Evolutionary conservation across 2,888 invertebrate species (phyloP).

Genomic region (Chymomyza amoena): DNA sequence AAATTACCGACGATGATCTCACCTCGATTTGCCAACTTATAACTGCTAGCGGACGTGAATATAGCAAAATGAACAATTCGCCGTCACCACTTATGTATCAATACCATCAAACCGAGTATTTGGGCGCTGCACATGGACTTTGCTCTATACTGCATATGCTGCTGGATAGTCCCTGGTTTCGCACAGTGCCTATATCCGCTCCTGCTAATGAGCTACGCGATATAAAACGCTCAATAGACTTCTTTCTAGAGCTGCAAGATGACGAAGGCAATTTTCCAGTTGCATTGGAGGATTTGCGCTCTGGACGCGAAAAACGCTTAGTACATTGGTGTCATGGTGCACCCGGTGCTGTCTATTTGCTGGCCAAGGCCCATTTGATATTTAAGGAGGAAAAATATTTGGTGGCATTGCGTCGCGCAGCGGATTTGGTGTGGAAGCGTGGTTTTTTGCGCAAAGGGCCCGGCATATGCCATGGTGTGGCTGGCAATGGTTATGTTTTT

Average conservation of each 20-base stretch:
- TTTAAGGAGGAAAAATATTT: constrained; percentile 88
- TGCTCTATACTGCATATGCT: constrained; percentile 84
- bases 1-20: constrained; percentile 79
- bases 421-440: constrained; percentile 89
- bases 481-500: constrained; percentile 90
- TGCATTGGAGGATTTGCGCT: constrained; percentile 83
- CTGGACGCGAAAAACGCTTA: constrained; percentile 82
- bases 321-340: constrained; percentile 96
- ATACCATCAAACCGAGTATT: constrained; percentile 79
- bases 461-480: constrained; percentile 93
- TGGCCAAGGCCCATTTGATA: constrained; percentile 88
- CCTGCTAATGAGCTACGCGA: constrained; percentile 78
- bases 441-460: constrained; percentile 93
- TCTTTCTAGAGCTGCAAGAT: constrained; percentile 81
- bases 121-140: constrained; percentile 84
- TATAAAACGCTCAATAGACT: constrained; percentile 85
- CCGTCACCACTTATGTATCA: constrained; percentile 88
- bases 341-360: constrained; percentile 87
- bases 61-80: constrained; percentile 81
- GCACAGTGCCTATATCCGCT: constrained; percentile 62
- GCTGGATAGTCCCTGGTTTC: constrained; percentile 80
- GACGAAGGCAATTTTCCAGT: constrained; percentile 87
- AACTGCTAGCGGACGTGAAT: constrained; percentile 85
- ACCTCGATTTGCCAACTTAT: constrained; percentile 85
- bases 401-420: constrained; percentile 83